Conservation (phyloP, 2,888 invertebrate genomes). For the Eilema caniola region DNA sequence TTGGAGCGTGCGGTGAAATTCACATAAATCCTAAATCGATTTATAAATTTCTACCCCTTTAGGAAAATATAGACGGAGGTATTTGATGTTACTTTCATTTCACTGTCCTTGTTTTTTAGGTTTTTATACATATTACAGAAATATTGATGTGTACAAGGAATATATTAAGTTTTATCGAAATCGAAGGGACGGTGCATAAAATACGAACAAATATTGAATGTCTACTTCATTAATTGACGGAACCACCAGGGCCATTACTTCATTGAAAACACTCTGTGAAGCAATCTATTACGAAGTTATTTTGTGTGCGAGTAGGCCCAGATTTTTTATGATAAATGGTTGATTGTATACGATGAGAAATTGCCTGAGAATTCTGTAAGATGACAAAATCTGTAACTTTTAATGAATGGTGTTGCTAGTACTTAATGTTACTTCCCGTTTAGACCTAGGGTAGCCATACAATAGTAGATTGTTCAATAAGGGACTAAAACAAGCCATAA, state of each 20-base stretch:
- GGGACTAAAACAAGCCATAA: too few species aligned
- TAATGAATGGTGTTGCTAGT: slow-evolving; percentile 8
- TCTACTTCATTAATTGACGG: slow-evolving; percentile 24
- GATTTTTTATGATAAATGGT: slow-evolving; percentile 32
- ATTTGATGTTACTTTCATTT: not conserved
- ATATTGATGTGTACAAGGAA: not conserved
- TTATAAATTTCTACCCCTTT: not conserved
- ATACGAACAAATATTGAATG: not conserved
- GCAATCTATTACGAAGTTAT: slow-evolving; percentile 43
- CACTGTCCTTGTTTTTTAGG: not conserved
- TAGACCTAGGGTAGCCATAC: not conserved
- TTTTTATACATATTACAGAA: too few species aligned
- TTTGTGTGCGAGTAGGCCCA: slow-evolving; percentile 40
- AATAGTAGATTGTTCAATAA: too few species aligned
- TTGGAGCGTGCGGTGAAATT: too few species aligned
- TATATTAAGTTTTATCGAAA: not conserved
- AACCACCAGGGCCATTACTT: slow-evolving; percentile 33
- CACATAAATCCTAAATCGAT: too few species aligned
- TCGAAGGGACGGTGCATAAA: not conserved
- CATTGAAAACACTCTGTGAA: slow-evolving; percentile 38
- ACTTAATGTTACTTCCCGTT: not conserved
- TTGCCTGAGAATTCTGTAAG: slow-evolving; percentile 24
- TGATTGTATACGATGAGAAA: slow-evolving; percentile 32
- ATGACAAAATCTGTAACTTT: slow-evolving; percentile 25
- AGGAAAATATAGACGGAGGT: not conserved